Evolutionary conservation across 1,140 invertebrate species (phyloP).

Genomic region (Colletes gigas): DNA sequence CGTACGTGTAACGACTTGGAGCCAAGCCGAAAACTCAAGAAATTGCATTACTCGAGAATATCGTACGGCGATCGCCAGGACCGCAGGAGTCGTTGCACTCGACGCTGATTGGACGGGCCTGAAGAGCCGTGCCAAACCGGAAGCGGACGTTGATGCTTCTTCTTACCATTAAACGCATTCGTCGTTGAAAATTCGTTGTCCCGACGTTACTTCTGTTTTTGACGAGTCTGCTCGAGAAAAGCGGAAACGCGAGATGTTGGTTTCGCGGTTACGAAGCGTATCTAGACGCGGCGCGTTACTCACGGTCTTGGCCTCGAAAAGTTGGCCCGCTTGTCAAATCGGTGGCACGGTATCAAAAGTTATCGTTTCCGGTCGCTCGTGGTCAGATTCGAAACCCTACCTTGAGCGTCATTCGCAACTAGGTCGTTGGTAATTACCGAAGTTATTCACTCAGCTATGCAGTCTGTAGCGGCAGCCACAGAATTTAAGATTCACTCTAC

Average conservation of each 20-base stretch:
- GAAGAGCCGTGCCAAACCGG: conserved; percentile 13
- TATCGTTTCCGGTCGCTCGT: background rate
- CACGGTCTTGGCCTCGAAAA: background rate
- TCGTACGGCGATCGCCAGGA: conserved; percentile 6
- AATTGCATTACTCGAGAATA: conserved; percentile 33
- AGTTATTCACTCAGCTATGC: conserved; percentile 63
- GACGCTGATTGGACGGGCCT: conserved; percentile 19
- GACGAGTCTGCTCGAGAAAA: background rate
- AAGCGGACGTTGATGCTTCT: background rate
- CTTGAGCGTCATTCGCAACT: conserved; percentile 29
- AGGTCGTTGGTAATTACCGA: conserved; percentile 58
- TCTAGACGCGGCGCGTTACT: background rate
- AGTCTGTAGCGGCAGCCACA: conserved; percentile 25
- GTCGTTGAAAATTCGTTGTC: background rate
- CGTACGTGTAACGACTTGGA: conserved; percentile 44
- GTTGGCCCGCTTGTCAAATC: background rate
- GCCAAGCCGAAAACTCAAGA: conserved; percentile 40
- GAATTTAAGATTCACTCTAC: conserved; percentile 63
- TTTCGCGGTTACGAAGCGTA: background rate
- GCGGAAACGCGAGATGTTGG: background rate
- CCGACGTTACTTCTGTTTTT: too few relatives aligned
- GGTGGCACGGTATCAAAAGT: conserved; percentile 15
- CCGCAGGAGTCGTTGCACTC: conserved; percentile 16
- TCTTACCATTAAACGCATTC: background rate
- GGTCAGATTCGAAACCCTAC: conserved; percentile 34